Percentiles rank a stretch among this genome's conserved stretches.
Conservation (phyloP, 2,888 invertebrate species). For the Chromoteleia sp. region DNA sequence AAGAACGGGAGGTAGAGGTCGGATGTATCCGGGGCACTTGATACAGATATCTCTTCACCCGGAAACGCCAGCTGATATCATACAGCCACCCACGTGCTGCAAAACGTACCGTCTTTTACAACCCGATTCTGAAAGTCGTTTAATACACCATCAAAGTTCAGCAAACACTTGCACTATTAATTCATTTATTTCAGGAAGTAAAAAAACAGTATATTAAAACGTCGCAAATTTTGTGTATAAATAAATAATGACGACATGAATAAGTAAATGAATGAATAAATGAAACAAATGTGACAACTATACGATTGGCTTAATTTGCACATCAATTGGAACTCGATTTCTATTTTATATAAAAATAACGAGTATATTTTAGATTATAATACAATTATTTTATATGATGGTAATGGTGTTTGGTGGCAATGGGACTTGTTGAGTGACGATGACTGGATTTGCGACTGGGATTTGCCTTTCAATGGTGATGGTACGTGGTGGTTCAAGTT, state of each 20-base stretch:
- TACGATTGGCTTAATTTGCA: too few relatives aligned
- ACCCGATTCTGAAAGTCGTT: constrained; percentile 10
- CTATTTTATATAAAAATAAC: too few relatives aligned
- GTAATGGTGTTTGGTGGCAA: constrained; percentile 46
- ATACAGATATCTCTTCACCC: constrained; percentile 79
- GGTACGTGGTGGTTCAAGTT: constrained; percentile 12
- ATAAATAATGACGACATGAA: too few relatives aligned
- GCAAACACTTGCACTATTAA: neutral
- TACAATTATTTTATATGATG: too few relatives aligned
- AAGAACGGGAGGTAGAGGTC: constrained; percentile 72
- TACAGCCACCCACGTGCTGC: constrained; percentile 73
- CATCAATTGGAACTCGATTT: too few relatives aligned
- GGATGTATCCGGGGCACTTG: constrained; percentile 73
- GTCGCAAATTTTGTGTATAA: neutral
- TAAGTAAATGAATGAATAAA: too few relatives aligned
- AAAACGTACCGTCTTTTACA: constrained; percentile 53
- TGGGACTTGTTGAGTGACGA: constrained; percentile 11
- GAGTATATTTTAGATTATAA: too few relatives aligned
- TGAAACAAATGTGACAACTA: too few relatives aligned
- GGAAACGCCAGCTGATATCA: constrained; percentile 78
- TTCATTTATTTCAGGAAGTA: neutral
- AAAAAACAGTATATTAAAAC: neutral
- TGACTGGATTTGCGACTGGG: constrained; percentile 9
- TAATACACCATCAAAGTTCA: neutral
- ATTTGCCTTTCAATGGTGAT: constrained; percentile 30